Conservation (phyloP, 1,140 invertebrate genomes). For the Sinella curviseta region DNA sequence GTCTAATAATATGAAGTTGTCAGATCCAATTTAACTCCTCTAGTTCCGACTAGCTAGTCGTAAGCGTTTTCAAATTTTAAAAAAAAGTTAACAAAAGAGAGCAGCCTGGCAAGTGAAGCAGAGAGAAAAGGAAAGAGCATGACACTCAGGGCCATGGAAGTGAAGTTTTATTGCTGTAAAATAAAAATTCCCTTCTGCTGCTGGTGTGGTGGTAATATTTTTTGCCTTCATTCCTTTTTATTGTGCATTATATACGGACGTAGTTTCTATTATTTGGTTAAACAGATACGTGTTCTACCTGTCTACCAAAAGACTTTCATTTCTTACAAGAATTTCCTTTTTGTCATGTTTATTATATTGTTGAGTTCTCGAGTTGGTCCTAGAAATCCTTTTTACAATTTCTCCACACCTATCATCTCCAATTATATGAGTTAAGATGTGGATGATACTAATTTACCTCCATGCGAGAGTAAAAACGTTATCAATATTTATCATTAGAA, state of each 20-base stretch:
- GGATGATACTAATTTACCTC: conserved; percentile 21
- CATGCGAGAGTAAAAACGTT: background rate
- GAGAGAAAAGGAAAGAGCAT: no score
- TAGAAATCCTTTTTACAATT: conserved; percentile 2
- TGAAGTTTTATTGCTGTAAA: conserved; percentile 1
- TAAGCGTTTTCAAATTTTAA: background rate
- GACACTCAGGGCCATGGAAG: no score
- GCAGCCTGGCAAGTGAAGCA: background rate
- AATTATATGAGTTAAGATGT: conserved; percentile 21
- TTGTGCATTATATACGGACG: background rate
- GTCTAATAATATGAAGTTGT: no score
- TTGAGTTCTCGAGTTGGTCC: background rate
- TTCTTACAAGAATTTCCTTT: background rate
- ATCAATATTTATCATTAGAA: background rate
- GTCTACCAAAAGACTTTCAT: background rate
- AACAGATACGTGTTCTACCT: no score
- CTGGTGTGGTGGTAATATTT: background rate
- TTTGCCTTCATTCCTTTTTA: background rate
- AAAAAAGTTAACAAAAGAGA: background rate
- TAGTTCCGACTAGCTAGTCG: no score
- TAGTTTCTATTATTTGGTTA: no score
- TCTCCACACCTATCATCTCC: conserved; percentile 14
- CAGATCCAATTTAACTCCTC: no score
- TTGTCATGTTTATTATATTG: background rate
- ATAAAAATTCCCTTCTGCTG: background rate